Evolutionary conservation across 2,797 vertebrate genomes (phyloP).

Genomic region (Acanthurus leucopareius): DNA sequence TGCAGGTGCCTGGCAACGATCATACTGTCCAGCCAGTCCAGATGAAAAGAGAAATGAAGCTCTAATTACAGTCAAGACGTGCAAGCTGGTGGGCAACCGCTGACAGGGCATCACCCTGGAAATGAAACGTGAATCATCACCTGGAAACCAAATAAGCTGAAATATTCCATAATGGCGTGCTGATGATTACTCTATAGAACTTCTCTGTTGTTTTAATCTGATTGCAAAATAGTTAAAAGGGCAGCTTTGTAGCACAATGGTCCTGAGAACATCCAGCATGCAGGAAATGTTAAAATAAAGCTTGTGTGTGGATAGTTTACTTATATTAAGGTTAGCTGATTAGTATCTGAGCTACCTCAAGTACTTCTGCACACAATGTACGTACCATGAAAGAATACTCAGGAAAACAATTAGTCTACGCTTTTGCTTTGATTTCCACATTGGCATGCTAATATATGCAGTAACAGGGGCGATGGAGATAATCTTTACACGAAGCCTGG

Average conservation of each 20-base stretch:
- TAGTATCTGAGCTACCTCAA: constrained; percentile 22
- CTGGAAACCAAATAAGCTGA: constrained; percentile 54
- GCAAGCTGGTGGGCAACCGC: constrained; percentile 35
- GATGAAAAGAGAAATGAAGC: constrained; percentile 73
- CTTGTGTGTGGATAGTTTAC: neutral
- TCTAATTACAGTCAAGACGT: constrained; percentile 74
- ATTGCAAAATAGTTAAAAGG: neutral
- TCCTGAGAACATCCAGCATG: neutral
- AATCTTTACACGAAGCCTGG: constrained; percentile 42
- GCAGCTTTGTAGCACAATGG: neutral
- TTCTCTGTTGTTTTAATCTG: neutral
- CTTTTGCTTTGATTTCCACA: constrained; percentile 62
- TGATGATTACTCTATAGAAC: neutral
- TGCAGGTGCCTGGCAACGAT: constrained; percentile 82
- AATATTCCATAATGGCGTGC: constrained; percentile 11
- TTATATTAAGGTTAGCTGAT: neutral
- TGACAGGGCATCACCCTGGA: constrained; percentile 38
- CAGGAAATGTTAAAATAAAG: neutral
- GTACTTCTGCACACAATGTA: neutral
- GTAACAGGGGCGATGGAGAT: constrained; percentile 21
- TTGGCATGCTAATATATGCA: constrained; percentile 68
- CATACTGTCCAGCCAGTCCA: constrained; percentile 43
- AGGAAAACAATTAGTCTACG: constrained; percentile 34
- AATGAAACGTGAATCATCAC: constrained; percentile 50
- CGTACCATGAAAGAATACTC: constrained; percentile 8